Evolutionary conservation across 2,113 vertebrate genomes (phyloP), one percentile per base, ranked within the genome.

Genomic region (Saimiri boliviensis): DNA sequence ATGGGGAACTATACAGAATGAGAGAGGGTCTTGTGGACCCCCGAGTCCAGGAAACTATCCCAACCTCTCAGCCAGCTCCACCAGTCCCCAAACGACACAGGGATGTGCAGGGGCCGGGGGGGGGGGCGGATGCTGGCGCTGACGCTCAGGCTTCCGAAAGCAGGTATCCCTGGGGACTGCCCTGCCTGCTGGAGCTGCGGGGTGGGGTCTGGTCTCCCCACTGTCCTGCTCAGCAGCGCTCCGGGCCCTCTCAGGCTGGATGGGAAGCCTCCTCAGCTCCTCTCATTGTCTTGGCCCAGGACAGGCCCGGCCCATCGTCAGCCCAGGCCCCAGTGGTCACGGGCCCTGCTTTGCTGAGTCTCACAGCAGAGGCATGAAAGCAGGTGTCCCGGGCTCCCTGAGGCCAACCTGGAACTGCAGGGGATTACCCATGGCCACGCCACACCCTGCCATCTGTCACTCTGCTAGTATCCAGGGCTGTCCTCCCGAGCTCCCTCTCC

Each of bases 261-360:
- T 0, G 56, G 35, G 35, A 37, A 21, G 6, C 12, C 54, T 35
- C 40, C 13, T 5, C 1, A 6, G 45, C 1, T 35, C 16, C 16
- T 1, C 6, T 3, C 49, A 14, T 16, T 5, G 3, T 30, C 79
- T 42, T 2, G 37, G 42, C n/a, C 58, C 0, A 1, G 68, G 49
- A 35, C 52, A 63, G 86, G 8, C 52, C 52, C 1, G 16, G 52
- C 52, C 16, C 52, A 52, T 52, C 5, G 63, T 32, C 45, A 49
- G 76, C 35, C 76, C 54, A 7, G 91, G 79, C 8, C 40, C 9
- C 2, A 30, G 74, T 1, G 52, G 42, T 1, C 30, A 17, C 2
- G 3, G 40, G 66, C 13, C 25, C 49, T 19, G 13, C 63, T 54
- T 11, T 37, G 89, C 23, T 23, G 79, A 63, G 5, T 27, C 35